phyloP scores from a whole-genome alignment of 2,113 vertebrate genomes.

The Proterorhinus semilunaris region DNA sequence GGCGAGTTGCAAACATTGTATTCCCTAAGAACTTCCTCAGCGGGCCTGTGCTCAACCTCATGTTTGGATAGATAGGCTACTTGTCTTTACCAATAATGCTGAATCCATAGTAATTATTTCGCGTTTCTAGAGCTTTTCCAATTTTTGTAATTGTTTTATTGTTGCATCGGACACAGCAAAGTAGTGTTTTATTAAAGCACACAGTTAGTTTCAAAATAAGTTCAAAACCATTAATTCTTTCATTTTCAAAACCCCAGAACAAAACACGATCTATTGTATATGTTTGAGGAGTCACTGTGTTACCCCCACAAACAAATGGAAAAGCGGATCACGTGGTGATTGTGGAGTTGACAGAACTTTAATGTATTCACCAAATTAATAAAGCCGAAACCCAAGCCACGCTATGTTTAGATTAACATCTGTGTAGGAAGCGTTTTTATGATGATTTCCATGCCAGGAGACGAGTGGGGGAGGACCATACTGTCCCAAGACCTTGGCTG shows the following conservation, averaged over 20 bases:
- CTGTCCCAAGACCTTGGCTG: background rate
- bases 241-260: background rate
- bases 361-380: slow-evolving; percentile 58
- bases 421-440: slow-evolving; percentile 55
- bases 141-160: no score
- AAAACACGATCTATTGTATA: background rate
- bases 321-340: slow-evolving; percentile 21
- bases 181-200: no score
- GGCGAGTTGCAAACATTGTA: background rate
- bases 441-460: slow-evolving; percentile 54
- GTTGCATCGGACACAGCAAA: no score
- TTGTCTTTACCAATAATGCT: no score
- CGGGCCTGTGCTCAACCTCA: no score
- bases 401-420: slow-evolving; percentile 72
- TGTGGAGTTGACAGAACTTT: slow-evolving; percentile 27
- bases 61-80: no score
- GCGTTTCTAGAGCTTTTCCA: no score
- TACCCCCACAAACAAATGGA: slow-evolving; percentile 14
- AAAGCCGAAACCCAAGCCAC: slow-evolving; percentile 75
- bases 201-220: no score
- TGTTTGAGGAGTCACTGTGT: background rate
- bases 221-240: no score
- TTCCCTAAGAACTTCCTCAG: no score
- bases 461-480: slow-evolving; percentile 11
- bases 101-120: no score